Base-by-base conservation (phyloP, 2,113 vertebrate species). In the Aspiorhynchus laticeps region DNA sequence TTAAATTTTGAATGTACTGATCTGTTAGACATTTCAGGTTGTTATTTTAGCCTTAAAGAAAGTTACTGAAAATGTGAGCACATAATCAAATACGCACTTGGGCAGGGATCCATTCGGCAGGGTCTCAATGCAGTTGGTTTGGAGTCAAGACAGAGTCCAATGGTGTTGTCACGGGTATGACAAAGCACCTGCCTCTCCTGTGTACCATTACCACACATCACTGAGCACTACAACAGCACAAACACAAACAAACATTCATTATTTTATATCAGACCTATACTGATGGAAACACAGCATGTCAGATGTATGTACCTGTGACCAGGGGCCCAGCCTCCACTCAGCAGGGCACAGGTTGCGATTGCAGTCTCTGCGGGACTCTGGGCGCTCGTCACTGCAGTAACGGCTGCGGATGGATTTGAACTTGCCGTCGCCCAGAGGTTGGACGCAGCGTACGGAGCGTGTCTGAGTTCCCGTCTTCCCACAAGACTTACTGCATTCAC, bases 131-230 rank as follows among this genome's bases (percentile, higher is more conserved):
- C 96, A 83, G 97, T 96, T 0, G 98, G 98, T 82, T 97, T 97
- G 0, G 90, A 96, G 36, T 98, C 97, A 87, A 91, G 94, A 90
- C 98, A 99, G 84, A 96, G 89, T 26, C 96, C 97, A 0, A 97
- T 93, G 88, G 88, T 95, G 78, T 98, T 97, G 86, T 98, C 97
- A 7, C 91, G 91, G 6, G 97, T 98, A 46, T 96, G 95, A 92
- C 98, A 99, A 85, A 97, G 93, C 9, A 96, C 97, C 0, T 96
- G 96, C 36, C 98, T 96, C 53, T 99, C 97, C 93, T 99, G 97
- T 0, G 96, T 99, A 61, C 98, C 98, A 0, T 98, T 98, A 21
- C 96, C 97, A 90, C 98, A 99, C 63, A 94, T 96, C 81, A 97
- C 97, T 0, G 98, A 98, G 90, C 98, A 99, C 98, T 99, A 88